Conservation (phyloP, 2,888 invertebrate genomes). For the Alsophila aescularia region DNA sequence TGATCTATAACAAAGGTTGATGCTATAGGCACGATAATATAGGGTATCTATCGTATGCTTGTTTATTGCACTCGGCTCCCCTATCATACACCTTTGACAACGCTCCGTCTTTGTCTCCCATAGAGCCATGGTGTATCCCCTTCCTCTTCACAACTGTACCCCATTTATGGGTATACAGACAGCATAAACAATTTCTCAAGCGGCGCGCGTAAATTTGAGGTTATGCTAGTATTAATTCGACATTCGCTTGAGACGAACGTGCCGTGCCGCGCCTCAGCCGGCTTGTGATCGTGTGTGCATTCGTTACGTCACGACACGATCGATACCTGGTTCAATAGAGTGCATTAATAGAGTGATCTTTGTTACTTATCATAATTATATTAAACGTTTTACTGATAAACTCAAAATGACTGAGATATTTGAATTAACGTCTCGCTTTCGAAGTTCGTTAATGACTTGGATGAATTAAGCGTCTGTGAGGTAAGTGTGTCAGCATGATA, state of each 20-base stretch:
- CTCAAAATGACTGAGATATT: slow-evolving; percentile 32
- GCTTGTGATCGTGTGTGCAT: slow-evolving; percentile 57
- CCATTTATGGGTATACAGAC: slow-evolving; percentile 72
- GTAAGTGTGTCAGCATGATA: slow-evolving; percentile 44
- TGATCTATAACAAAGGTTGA: slow-evolving; percentile 24
- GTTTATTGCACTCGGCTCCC: slow-evolving; percentile 49
- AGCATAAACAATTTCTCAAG: slow-evolving; percentile 77
- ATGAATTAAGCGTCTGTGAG: slow-evolving; percentile 50
- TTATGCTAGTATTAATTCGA: slow-evolving; percentile 81
- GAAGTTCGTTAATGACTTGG: slow-evolving; percentile 43
- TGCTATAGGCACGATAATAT: slow-evolving; percentile 14
- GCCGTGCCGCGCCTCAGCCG: slow-evolving; percentile 39
- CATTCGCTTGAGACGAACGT: slow-evolving; percentile 71
- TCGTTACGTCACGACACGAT: slow-evolving; percentile 66
- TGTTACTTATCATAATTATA: slow-evolving; percentile 8
- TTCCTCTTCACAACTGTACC: slow-evolving; percentile 68
- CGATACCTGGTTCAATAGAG: slow-evolving; percentile 68
- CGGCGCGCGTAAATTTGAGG: slow-evolving; percentile 80
- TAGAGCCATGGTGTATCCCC: slow-evolving; percentile 46
- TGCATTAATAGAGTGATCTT: slow-evolving; percentile 61
- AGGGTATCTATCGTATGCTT: slow-evolving; percentile 36
- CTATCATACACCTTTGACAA: slow-evolving; percentile 59
- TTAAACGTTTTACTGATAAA: slow-evolving; percentile 22
- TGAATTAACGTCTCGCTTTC: slow-evolving; percentile 51
- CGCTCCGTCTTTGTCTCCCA: slow-evolving; percentile 56